Conservation (phyloP, 2,113 vertebrate species). For the Struthidea cinerea region DNA sequence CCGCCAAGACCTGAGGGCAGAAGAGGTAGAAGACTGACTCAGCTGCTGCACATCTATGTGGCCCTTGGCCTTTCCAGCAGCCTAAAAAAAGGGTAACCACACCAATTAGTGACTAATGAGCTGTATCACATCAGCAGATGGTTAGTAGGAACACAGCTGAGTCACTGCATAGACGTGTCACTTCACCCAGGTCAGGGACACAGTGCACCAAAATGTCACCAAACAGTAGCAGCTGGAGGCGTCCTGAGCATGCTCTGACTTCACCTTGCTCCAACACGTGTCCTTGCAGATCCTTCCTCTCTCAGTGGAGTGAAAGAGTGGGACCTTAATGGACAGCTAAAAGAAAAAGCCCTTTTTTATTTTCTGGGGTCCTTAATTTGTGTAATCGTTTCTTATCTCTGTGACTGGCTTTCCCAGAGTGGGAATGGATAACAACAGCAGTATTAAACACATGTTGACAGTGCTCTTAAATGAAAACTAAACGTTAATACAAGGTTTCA, state of each 20-base stretch:
- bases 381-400: fast-evolving
- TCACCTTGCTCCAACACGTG: background rate
- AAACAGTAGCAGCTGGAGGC: background rate
- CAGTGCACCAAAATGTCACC: background rate
- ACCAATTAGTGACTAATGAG: constrained; percentile 34
- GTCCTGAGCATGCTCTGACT: background rate
- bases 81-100: background rate
- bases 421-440: background rate
- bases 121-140: background rate
- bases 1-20: background rate
- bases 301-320: background rate
- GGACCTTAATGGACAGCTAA: background rate
- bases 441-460: background rate
- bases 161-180: background rate
- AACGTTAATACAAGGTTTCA: background rate
- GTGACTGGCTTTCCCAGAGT: background rate
- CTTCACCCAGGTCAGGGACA: background rate
- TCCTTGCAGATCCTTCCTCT: background rate
- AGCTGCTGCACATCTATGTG: background rate
- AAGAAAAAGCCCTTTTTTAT: background rate
- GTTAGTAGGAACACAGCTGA: background rate
- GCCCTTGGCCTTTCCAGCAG: constrained; percentile 1
- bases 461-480: background rate
- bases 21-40: background rate
- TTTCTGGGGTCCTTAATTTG: background rate